Conservation (phyloP, 2,113 vertebrate species). For the Spilogale gracilis region DNA sequence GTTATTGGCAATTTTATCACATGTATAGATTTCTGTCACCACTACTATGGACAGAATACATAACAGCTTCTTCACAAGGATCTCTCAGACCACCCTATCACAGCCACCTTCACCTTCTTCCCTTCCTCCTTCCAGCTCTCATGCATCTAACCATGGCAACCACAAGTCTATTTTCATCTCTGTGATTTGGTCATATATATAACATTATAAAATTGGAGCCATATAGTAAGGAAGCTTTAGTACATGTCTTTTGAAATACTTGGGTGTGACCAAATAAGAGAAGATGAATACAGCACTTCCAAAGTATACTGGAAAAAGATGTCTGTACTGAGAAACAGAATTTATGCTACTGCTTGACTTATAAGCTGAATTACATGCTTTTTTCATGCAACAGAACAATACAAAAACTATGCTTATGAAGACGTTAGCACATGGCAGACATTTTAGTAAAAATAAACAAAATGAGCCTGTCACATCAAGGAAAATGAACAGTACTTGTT, state of each 20-base stretch:
- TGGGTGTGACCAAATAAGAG: neutral
- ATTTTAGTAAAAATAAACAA: neutral
- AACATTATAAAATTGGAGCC: neutral
- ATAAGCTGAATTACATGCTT: neutral
- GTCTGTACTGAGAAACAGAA: neutral
- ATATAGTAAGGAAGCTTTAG: neutral
- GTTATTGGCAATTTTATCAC: neutral
- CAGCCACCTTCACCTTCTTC: neutral
- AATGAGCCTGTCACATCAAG: neutral
- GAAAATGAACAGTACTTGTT: neutral
- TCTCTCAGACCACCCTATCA: neutral
- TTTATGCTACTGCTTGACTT: neutral
- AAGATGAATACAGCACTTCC: neutral
- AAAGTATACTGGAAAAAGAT: neutral
- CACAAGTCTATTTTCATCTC: neutral
- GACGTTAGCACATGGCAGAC: neutral
- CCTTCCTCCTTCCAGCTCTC: neutral
- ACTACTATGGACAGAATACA: neutral
- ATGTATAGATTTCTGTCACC: neutral
- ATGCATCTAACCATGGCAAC: neutral
- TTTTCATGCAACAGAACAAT: neutral
- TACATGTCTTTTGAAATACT: neutral
- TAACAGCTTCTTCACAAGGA: neutral
- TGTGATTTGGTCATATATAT: neutral
- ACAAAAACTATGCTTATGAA: neutral